Evolutionary conservation across 2,888 invertebrate genomes (phyloP).

Genomic region (Campopleginae sp.): DNA sequence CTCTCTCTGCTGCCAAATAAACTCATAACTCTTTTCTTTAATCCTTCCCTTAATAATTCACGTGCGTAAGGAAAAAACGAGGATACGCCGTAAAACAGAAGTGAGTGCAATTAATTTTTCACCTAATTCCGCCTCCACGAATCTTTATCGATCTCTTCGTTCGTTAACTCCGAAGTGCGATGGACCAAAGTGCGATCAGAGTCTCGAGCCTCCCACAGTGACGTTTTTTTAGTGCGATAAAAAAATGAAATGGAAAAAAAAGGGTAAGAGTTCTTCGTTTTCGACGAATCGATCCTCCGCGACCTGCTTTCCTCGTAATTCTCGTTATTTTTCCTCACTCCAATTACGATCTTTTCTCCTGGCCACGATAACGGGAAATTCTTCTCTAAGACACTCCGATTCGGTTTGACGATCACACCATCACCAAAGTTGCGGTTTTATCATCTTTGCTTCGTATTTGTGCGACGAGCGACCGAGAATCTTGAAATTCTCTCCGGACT

Average conservation of each 20-base stretch:
- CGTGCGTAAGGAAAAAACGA: constrained; percentile 2
- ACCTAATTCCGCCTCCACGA: neutral
- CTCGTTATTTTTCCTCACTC: constrained; percentile 19
- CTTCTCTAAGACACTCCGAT: constrained; percentile 10
- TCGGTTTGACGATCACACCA: constrained; percentile 54
- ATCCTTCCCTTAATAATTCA: constrained; percentile 31
- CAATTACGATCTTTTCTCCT: neutral
- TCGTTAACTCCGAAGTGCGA: neutral
- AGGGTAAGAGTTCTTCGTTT: constrained; percentile 26
- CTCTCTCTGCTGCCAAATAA: constrained; percentile 26
- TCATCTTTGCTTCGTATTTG: neutral
- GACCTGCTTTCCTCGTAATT: constrained; percentile 15
- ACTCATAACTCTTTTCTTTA: constrained; percentile 39
- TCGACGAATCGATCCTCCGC: constrained; percentile 43
- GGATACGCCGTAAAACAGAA: neutral
- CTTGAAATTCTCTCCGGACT: neutral
- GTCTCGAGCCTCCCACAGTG: neutral
- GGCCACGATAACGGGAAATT: constrained; percentile 26
- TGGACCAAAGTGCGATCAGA: neutral
- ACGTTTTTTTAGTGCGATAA: neutral
- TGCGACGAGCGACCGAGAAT: neutral
- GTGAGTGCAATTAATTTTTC: constrained; percentile 4
- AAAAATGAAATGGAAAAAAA: neutral
- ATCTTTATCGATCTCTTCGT: neutral
- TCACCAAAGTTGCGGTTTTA: constrained; percentile 49